Percentiles rank a stretch among this genome's conserved stretches.
Evolutionary conservation across 2,797 vertebrate species (phyloP).

Genomic region (Sphaeramia orbicularis): DNA sequence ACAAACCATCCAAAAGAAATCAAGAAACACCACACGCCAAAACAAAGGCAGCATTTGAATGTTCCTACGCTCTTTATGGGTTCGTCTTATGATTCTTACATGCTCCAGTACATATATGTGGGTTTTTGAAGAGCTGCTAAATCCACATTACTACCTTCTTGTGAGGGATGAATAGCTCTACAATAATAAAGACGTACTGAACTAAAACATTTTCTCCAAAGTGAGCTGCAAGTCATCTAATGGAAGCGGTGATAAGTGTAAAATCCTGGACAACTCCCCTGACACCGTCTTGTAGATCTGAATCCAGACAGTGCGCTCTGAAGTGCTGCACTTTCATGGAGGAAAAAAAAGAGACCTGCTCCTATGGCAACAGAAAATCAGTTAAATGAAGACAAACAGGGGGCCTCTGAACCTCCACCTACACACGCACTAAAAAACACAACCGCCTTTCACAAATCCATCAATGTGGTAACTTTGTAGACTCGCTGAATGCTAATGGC

Average conservation of each 20-base stretch:
- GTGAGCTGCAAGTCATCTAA: conserved; percentile 73
- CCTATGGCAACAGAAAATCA: conserved; percentile 85
- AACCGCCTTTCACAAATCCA: conserved; percentile 82
- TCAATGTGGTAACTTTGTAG: conserved; percentile 80
- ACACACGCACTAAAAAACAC: conserved; percentile 77
- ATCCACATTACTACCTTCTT: conserved; percentile 47
- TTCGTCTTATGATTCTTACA: conserved; percentile 7
- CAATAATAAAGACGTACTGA: conserved; percentile 56
- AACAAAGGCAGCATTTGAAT: conserved; percentile 29
- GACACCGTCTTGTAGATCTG: conserved; percentile 75
- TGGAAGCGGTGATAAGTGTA: conserved; percentile 67
- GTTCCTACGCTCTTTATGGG: background rate
- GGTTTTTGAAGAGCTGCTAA: conserved; percentile 41
- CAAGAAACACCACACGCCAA: conserved; percentile 21
- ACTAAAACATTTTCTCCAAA: conserved; percentile 66
- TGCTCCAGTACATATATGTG: conserved; percentile 14
- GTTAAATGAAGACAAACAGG: conserved; percentile 84
- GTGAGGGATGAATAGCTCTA: conserved; percentile 36
- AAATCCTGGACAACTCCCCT: conserved; percentile 82
- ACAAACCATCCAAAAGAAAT: conserved; percentile 36
- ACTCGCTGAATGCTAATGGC: conserved; percentile 79
- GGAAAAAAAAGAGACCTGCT: conserved; percentile 74
- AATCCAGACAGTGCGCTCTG: conserved; percentile 70
- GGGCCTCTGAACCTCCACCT: conserved; percentile 85
- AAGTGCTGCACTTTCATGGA: conserved; percentile 75